Base-by-base conservation (phyloP, 2,888 invertebrate species). In the Lordiphosa fenestrarum region DNA sequence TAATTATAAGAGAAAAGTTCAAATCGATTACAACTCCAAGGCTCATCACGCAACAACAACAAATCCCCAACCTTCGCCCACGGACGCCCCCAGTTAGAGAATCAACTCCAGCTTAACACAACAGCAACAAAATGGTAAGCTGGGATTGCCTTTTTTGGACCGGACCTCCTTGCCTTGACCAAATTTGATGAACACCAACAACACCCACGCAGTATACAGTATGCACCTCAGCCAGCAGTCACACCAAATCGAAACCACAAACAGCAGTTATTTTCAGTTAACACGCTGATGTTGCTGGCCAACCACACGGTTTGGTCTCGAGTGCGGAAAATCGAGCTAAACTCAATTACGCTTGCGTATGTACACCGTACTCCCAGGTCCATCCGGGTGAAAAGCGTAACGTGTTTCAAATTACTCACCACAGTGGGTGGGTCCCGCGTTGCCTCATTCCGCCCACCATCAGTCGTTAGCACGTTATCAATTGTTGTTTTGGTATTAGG, bases 141-240 rank as follows among this genome's bases (percentile, higher is more conserved):
- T 60, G 59, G 52, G 54, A 30, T 80, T 83, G 84, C 81, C 80
- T 72, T 75, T 82, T 75, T 40, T 4, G 9, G 10, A 19, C n/a
- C 40, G 9, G 35, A 33, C 47, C 37, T 80, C 15, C 41, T 53
- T 53, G 55, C 57, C 39, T 33, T 62, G 36, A 66, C 81, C 81
- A 83, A 76, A 76, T 58, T 62, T 53, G 81, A 76, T 19, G 30
- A 44, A 30, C 15, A 44, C 44, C 64, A 60, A 38, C 57, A 54
- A 61, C 72, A 65, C 76, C 73, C 66, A 75, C 84, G 52, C 56
- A 53, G 3, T 10, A 30, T 30, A 53, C 56, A 53, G 9, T 30
- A 30, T 30, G 30, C 30, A 30, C 30, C 30, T 10, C 30, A 9
- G 7, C 4, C 30, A 30, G 10, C 30, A 30, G 30, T 9, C 52